Conservation (phyloP, 2,113 vertebrate genomes). For the Calidris pygmaea region DNA sequence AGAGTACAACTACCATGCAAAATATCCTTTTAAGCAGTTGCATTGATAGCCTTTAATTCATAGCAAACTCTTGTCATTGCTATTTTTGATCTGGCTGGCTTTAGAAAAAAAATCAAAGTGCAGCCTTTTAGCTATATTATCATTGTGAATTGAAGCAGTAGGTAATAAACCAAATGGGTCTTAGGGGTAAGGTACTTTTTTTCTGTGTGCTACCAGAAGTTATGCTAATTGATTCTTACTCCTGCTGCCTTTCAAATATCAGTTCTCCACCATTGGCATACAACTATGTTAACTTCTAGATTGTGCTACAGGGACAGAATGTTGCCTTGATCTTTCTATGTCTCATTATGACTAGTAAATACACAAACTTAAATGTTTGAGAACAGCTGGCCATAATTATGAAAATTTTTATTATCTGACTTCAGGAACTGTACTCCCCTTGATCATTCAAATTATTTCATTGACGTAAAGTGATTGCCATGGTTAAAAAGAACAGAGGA, state of each 20-base stretch:
- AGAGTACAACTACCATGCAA: not conserved
- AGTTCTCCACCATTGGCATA: not conserved
- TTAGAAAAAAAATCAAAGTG: not conserved
- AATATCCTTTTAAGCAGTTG: not conserved
- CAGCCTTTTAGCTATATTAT: constrained; percentile 41
- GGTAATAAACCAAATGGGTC: constrained; percentile 49
- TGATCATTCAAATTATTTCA: not conserved
- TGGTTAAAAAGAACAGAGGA: not conserved
- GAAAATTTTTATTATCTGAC: not conserved
- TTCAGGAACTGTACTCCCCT: not conserved
- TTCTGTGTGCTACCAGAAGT: not conserved
- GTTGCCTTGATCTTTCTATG: not conserved
- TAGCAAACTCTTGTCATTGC: not conserved
- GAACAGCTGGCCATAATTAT: not conserved
- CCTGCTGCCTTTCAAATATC: constrained; percentile 19
- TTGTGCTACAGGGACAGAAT: not conserved
- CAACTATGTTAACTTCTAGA: not conserved
- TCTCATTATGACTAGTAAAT: not conserved
- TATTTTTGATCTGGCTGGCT: constrained; percentile 24
- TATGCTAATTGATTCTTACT: constrained; percentile 44
- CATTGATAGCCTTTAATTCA: constrained; percentile 1
- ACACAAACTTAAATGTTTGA: not conserved
- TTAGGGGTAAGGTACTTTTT: not conserved
- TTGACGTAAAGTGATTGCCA: not conserved
- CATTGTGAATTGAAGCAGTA: constrained; percentile 9